These are phyloP conservation scores for Melipona quadrifasciata DNA, from an alignment of 1,140 invertebrate species.

Conservation along the genomic window DNA sequence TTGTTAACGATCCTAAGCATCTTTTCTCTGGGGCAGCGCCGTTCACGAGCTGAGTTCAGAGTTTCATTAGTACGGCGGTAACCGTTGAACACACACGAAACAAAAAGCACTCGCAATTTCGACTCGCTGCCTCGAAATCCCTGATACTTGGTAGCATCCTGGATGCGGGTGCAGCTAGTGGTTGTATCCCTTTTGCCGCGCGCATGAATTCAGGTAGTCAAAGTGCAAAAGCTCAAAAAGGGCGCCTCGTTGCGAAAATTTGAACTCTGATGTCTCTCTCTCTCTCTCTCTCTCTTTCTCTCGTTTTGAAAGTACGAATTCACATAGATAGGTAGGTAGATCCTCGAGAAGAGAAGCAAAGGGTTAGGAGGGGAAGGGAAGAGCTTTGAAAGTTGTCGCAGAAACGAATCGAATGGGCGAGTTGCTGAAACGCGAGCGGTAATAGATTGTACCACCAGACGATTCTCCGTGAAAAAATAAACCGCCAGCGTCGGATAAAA, in stretches of 20 bases:
- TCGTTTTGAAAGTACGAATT: constrained; percentile 19
- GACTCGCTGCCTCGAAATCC: neutral
- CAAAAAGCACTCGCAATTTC: constrained; percentile 19
- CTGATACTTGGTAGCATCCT: constrained; percentile 3
- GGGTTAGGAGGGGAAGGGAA: neutral
- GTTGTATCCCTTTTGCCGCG: neutral
- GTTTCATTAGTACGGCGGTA: constrained; percentile 18
- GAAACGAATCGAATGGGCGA: constrained; percentile 27
- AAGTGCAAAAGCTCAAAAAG: constrained; percentile 40
- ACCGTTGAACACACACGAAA: neutral
- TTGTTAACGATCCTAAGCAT: neutral
- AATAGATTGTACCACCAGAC: neutral
- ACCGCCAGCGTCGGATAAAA: neutral
- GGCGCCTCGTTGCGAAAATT: constrained; percentile 2
- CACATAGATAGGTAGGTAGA: neutral
- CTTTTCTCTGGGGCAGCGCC: neutral
- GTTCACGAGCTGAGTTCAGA: neutral
- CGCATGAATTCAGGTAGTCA: constrained; percentile 22
- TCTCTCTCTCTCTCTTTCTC: neutral
- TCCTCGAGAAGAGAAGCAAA: neutral
- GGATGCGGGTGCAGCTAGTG: neutral
- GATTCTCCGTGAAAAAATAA: neutral
- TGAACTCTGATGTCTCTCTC: neutral
- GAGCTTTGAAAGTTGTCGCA: constrained; percentile 38
- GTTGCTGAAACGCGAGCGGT: constrained; percentile 24